Conservation (phyloP, 1,140 invertebrate species). For the Whitmania pigra region DNA sequence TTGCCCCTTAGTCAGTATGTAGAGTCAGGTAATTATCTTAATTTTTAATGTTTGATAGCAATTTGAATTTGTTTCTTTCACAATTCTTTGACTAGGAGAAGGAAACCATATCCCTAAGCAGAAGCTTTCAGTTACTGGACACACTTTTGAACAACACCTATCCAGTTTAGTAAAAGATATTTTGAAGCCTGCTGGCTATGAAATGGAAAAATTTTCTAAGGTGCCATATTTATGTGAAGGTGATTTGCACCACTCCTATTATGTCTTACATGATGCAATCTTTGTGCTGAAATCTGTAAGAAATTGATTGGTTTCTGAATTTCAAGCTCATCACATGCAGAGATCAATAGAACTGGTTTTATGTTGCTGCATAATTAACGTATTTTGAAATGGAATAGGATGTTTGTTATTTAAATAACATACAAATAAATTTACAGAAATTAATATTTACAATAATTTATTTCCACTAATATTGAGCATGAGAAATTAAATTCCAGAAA, state of each 20-base stretch:
- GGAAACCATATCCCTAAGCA: constrained; percentile 60
- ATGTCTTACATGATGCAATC: constrained; percentile 73
- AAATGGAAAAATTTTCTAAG: constrained; percentile 62
- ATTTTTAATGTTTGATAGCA: constrained; percentile 16
- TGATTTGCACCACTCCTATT: constrained; percentile 76
- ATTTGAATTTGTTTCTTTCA: not conserved
- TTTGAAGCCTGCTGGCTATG: constrained; percentile 57
- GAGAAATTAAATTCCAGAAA: too few species aligned
- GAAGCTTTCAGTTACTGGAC: constrained; percentile 54
- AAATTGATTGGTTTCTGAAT: not conserved
- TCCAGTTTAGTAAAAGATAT: constrained; percentile 56
- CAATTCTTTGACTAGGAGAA: constrained; percentile 38
- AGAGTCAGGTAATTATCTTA: constrained; percentile 49
- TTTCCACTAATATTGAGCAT: too few species aligned
- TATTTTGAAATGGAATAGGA: too few species aligned
- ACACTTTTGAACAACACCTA: constrained; percentile 65
- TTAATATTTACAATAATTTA: too few species aligned
- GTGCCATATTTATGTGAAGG: constrained; percentile 87
- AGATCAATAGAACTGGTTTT: too few species aligned
- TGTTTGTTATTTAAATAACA: too few species aligned
- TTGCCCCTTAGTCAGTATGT: constrained; percentile 79
- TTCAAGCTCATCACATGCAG: not conserved
- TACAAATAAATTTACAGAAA: too few species aligned
- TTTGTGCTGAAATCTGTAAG: constrained; percentile 47
- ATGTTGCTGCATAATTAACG: too few species aligned